Percentiles rank a stretch among this genome's conserved stretches.
Evolutionary conservation across 2,113 vertebrate species (phyloP).

Genomic region (Labeo catla): DNA sequence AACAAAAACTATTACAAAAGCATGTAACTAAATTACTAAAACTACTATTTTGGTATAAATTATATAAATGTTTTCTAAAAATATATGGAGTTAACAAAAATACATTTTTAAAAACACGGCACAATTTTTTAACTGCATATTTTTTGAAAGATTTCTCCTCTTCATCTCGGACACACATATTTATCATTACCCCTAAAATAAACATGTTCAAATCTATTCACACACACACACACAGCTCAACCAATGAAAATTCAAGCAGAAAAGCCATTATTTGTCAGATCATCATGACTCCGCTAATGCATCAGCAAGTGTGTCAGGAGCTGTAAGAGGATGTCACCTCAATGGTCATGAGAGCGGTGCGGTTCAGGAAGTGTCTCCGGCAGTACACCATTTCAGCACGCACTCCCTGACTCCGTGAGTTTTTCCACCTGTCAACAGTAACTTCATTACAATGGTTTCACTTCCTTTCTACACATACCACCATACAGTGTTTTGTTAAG

Average conservation of each 20-base stretch:
- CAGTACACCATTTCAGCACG: conserved; percentile 86
- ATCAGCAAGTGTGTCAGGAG: not conserved
- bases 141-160: not conserved
- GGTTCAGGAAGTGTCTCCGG: conserved; percentile 89
- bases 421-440: conserved; percentile 85
- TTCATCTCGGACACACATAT: not conserved
- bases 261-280: not conserved
- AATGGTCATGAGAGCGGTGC: conserved; percentile 89
- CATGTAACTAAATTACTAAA: not conserved
- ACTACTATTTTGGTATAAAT: not conserved
- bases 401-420: conserved; percentile 78
- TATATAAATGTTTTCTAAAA: no score
- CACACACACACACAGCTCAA: not conserved
- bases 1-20: not conserved
- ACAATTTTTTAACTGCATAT: no score
- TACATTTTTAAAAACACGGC: no score
- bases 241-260: not conserved
- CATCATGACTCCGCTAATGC: not conserved
- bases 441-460: not conserved
- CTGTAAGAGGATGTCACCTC: conserved; percentile 77
- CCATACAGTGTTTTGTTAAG: not conserved
- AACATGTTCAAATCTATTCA: not conserved
- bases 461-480: not conserved
- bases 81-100: no score
- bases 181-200: not conserved